Base-by-base conservation (phyloP, 2,113 vertebrate genomes). In the Tupaia chinensis region DNA sequence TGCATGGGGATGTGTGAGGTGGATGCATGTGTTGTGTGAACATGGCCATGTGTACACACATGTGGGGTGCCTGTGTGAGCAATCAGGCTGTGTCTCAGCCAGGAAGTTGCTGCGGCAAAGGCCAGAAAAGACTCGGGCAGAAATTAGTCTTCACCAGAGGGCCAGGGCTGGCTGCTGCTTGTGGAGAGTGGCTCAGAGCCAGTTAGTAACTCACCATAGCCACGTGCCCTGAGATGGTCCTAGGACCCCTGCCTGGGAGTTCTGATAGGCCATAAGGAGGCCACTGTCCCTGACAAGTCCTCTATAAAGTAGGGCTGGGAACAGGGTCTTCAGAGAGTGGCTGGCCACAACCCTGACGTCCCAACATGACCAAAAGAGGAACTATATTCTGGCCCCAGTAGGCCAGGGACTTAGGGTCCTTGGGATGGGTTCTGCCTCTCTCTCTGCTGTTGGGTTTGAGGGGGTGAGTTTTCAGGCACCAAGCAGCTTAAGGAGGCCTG, bases 401-500 rank as follows among this genome's bases (percentile, higher is more conserved):
- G 65, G 53, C 65, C 63, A 27, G 73, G 19, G 66, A 53, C 32
- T 65, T n/a, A 25, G 22, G 66, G 34, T 93, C 72, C 27, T 54
- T 73, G 78, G 32, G 29, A 27, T 27, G 15, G 6, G 15, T 44
- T 16, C 25, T 29, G 3, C 11, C 65, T 15, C 2, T 53, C 16
- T 65, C 6, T 20, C 16, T 56, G 89, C 23, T 82, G 13, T 19
- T 65, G 90, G 76, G 74, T 89, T 74, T 85, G 60, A 53, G 58
- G 61, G 84, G 96, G 56, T 86, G 76, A 84, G 25, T 93, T 89
- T 93, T 82, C 69, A 60, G 77, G 74, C 74, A 91, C 68, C 78
- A 94, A 83, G 66, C 76, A 79, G 74, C 95, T 88, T 93, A 63
- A 86, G 76, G 87, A 91, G 73, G 27, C 82, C 70, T 82, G 6